phyloP scores from a whole-genome alignment of 2,113 vertebrate species.

The Limanda limanda region DNA sequence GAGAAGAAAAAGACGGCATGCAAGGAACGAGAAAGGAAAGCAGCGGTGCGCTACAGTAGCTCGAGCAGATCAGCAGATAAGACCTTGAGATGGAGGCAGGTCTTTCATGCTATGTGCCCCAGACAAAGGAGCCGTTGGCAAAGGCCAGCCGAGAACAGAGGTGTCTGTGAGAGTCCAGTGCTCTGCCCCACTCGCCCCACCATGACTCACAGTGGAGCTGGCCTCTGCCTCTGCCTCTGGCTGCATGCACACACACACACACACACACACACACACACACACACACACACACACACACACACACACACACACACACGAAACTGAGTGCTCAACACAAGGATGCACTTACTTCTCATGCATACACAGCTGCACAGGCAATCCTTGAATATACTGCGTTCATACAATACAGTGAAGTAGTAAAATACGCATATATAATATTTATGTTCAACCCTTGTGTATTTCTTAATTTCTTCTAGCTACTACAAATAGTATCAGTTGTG shows the following conservation, averaged over 20 bases:
- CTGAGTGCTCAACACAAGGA: constrained; percentile 5
- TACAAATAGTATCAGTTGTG: background rate
- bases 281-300: background rate
- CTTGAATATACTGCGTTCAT: background rate
- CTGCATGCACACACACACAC: background rate
- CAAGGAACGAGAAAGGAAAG: background rate
- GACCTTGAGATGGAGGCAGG: constrained; percentile 43
- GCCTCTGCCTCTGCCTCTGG: constrained; percentile 39
- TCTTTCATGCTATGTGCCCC: constrained; percentile 54
- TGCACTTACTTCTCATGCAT: constrained; percentile 33
- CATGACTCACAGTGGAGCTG: constrained; percentile 75
- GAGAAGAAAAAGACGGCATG: constrained; percentile 1
- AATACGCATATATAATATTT: background rate
- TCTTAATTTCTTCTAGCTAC: background rate
- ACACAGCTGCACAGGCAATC: constrained; percentile 24
- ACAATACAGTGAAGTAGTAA: background rate
- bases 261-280: background rate
- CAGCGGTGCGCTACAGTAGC: constrained; percentile 4
- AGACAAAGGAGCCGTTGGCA: constrained; percentile 79
- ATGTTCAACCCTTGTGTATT: background rate
- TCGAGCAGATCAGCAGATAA: constrained; percentile 49
- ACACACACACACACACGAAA: background rate
- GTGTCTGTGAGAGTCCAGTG: constrained; percentile 70
- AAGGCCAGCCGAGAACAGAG: constrained; percentile 69
- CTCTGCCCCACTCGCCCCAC: constrained; percentile 60